Percentiles rank a stretch among this genome's conserved stretches.
These are phyloP conservation scores for Anguilla anguilla DNA, from an alignment of 2,797 vertebrate species.

Conservation along the genomic window DNA sequence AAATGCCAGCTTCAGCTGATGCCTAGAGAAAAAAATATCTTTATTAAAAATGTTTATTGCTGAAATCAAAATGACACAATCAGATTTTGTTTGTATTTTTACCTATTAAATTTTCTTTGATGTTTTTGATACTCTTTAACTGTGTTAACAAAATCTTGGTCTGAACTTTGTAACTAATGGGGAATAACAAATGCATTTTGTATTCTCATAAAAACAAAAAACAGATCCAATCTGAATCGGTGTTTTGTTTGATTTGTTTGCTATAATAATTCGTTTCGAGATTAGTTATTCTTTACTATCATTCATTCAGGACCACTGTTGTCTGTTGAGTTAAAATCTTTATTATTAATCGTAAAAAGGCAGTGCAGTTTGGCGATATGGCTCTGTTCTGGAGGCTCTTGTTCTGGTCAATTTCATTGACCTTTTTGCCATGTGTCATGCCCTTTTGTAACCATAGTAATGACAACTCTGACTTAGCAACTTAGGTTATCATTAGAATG, in stretches of 20 bases:
- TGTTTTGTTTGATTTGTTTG: neutral
- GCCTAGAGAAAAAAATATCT: neutral
- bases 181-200: neutral
- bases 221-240: neutral
- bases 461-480: too few relatives aligned
- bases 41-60: neutral
- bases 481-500: too few relatives aligned
- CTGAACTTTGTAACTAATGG: neutral
- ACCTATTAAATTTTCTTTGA: neutral
- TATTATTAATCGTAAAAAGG: neutral
- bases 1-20: neutral
- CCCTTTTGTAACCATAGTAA: too few relatives aligned
- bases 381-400: too few relatives aligned
- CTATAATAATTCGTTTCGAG: neutral
- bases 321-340: neutral
- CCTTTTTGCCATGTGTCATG: too few relatives aligned
- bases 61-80: neutral
- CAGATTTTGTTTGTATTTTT: neutral
- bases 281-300: neutral
- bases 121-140: neutral
- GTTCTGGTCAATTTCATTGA: too few relatives aligned
- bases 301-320: neutral
- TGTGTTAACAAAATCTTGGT: neutral
- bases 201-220: slow-evolving; percentile 5
- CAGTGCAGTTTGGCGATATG: neutral